Evolutionary conservation across 2,113 vertebrate species (phyloP), one percentile per base, ranked within the genome.

Genomic region (Anoplopoma fimbria): DNA sequence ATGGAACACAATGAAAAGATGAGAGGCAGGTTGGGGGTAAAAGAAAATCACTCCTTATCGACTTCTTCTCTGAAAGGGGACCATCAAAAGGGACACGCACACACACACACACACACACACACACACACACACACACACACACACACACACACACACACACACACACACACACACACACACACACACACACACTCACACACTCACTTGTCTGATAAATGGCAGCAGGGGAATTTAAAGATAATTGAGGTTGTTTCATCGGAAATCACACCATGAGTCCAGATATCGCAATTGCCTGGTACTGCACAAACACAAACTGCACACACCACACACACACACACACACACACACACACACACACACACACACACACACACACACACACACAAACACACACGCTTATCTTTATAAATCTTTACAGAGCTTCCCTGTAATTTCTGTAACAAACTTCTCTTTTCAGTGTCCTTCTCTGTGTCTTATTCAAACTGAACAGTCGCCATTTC

Each of bases 201-300:
- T 45, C 55, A 49, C 45, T 79, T 75, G 55, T 73, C 67, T 83
- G 72, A 77, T 77, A 80, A 81, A 73, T 79, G 71, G 57, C 81
- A 77, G 58, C 25, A 40, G 67, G 49, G 14, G 63, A 78, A 79
- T 72, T 79, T 63, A 69, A 80, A 69, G 81, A 77, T 88, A 75
- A 88, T 73, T 86, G 75, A 79, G 58, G 88, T 69, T 1, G 15
- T 86, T 88, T 87, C 53, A 55, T 88, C 31, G n/a, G 75, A 86
- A 85, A 84, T 81, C 73, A 81, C 77, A 83, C 38, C 68, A 21
- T 60, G 57, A 69, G 67, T 58, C 67, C 45, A 1, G n/a, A 42
- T 13, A 58, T 74, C 63, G 45, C 60, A 71, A 29, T 49, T 36
- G 42, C 31, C 15, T 65, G 19, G 34, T 33, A 19, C 8, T 9